A percentile compares a stretch with the other conserved stretches of the same genome.
Conservation (phyloP, 2,888 invertebrate species). For the Neocrepidodera transversa region DNA sequence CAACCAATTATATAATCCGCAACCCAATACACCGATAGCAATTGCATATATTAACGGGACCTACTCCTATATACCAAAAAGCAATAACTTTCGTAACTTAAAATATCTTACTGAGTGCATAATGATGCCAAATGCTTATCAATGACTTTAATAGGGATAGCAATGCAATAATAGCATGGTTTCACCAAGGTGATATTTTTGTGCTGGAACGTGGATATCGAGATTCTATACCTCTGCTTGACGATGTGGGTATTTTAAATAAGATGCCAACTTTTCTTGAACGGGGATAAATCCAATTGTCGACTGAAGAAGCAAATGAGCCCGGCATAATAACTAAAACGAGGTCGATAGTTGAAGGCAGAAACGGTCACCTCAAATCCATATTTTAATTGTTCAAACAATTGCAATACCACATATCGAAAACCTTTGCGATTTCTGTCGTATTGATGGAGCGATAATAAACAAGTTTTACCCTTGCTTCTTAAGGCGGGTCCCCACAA, state of each 20-base stretch:
- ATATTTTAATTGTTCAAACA: conserved; percentile 11
- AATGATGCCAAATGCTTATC: too few relatives aligned
- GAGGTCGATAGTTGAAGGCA: conserved; percentile 19
- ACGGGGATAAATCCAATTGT: neutral
- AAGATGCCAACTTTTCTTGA: neutral
- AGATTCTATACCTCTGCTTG: neutral
- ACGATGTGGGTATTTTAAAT: neutral
- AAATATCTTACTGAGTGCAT: too few relatives aligned
- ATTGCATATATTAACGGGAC: neutral
- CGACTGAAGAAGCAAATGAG: conserved; percentile 10
- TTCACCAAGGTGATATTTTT: neutral
- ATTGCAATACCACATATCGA: neutral
- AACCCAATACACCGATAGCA: neutral
- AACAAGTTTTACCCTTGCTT: conserved; percentile 19
- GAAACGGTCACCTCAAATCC: conserved; percentile 25
- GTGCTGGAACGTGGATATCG: conserved; percentile 2
- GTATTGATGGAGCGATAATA: conserved; percentile 18
- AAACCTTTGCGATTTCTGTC: conserved; percentile 14
- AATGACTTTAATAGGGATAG: too few relatives aligned
- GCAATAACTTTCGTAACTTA: too few relatives aligned
- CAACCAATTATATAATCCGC: neutral
- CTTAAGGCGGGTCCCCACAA: conserved; percentile 6
- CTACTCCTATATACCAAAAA: too few relatives aligned
- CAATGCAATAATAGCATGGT: too few relatives aligned
- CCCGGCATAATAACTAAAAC: conserved; percentile 8